These are phyloP conservation scores for Mamestra brassicae DNA, from an alignment of 2,888 invertebrate species.

Conservation along the genomic window DNA sequence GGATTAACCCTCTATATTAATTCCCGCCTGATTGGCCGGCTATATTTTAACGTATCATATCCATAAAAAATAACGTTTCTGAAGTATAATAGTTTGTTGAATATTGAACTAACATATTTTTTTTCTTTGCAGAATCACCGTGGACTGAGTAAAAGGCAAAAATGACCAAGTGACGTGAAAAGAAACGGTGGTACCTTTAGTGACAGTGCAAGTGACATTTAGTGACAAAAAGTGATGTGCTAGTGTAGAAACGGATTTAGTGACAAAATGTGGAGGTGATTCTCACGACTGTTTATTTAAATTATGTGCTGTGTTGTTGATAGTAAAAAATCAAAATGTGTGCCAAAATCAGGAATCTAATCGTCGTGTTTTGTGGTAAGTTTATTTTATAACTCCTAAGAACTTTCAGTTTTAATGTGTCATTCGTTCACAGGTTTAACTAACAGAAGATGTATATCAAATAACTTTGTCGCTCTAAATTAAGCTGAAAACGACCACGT, in stretches of 20 bases:
- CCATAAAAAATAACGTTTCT: background rate
- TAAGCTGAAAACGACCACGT: no score
- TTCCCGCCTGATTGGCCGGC: background rate
- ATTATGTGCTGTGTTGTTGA: conserved; percentile 80
- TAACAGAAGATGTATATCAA: no score
- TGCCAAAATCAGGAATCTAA: conserved; percentile 78
- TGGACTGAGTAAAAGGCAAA: conserved; percentile 40
- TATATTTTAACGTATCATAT: background rate
- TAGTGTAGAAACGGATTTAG: conserved; percentile 64
- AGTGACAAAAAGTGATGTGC: conserved; percentile 70
- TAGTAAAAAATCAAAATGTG: conserved; percentile 79
- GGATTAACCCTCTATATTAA: background rate
- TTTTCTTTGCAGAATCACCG: conserved; percentile 49
- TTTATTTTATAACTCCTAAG: background rate
- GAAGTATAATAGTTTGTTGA: background rate
- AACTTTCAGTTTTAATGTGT: no score
- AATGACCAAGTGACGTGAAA: conserved; percentile 53
- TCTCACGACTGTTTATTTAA: conserved; percentile 66
- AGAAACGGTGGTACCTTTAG: conserved; percentile 44
- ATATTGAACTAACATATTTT: conserved; percentile 41
- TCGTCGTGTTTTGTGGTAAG: conserved; percentile 83
- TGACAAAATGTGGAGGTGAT: conserved; percentile 81
- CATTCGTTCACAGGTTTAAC: no score
- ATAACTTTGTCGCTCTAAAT: no score
- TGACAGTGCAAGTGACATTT: conserved; percentile 63